Evolutionary conservation across 2,888 invertebrate species (phyloP), one percentile per base, ranked within the genome.

Genomic region (Clivina fossor): DNA sequence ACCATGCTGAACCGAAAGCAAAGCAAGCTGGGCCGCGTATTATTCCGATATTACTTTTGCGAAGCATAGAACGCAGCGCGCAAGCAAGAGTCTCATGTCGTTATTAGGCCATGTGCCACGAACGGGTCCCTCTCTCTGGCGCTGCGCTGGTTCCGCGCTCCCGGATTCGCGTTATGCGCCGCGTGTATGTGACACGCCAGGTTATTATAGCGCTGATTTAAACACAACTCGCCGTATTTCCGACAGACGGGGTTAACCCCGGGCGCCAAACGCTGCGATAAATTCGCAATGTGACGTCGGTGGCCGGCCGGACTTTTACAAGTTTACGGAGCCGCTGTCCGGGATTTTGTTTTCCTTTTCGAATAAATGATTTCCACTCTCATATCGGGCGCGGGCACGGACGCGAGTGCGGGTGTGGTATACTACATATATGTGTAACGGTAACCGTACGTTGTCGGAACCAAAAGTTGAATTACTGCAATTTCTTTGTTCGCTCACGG

Each of bases 131-230:
- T 13, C 26, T 15, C 26, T 26, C 43, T 22, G 4, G 15, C 26
- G 43, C 26, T n/a, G 24, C 8, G 43, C 15, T 9, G 26, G 26
- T 24, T 24, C 26, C n/a, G n/a, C n/a, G n/a, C n/a, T n/a, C 41
- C 38, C 7, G 38, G n/a, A 4, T 5, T 15, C 16, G 3, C 38
- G 38, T 5, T 18, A 15, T 7, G 60, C 58, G 57, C 59, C 60
- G 61, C 58, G 61, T 65, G 66, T 58, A 60, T 60, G 56, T 64
- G 66, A 66, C 66, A 66, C 62, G 63, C 61, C 51, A 64, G 62
- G 64, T 66, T 66, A 66, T 66, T 66, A 65, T 64, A 63, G 61
- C 62, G 57, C 61, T 66, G 65, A 66, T 66, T 66, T 66, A 66
- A 64, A 62, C 64, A 63, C 59, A 51, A 43, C 41, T 41, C 51